Percentiles rank a stretch among this genome's conserved stretches.
These are phyloP conservation scores for Platynereis dumerilii DNA, from an alignment of 2,888 invertebrate species.

Conservation along the genomic window DNA sequence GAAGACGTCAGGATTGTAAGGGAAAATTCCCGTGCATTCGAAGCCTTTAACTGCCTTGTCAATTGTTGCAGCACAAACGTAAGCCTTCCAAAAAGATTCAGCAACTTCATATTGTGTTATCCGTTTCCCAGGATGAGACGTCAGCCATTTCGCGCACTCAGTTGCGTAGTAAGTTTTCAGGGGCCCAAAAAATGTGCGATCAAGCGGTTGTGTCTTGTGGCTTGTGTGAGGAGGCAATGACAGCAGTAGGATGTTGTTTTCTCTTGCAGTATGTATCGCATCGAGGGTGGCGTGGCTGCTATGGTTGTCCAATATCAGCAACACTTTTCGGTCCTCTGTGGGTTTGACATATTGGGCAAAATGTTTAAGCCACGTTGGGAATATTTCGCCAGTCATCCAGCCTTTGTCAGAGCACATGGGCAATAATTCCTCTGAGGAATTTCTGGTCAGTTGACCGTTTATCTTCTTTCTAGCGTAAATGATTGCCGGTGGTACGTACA, in stretches of 20 bases:
- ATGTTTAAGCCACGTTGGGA: conserved; percentile 20
- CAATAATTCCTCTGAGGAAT: conserved; percentile 13
- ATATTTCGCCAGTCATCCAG: conserved; percentile 14
- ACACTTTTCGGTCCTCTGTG: conserved; percentile 38
- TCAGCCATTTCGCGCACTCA: conserved; percentile 32
- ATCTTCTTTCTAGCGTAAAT: conserved; percentile 15
- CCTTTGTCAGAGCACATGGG: conserved; percentile 7
- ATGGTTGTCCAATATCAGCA: conserved; percentile 58
- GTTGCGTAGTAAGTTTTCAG: conserved; percentile 36
- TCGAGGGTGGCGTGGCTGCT: conserved; percentile 41
- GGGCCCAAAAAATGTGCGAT: conserved; percentile 39
- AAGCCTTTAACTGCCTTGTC: conserved; percentile 26
- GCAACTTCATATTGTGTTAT: conserved; percentile 34
- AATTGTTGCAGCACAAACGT: conserved; percentile 9
- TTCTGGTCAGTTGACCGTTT: conserved; percentile 6
- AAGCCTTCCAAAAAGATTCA: conserved; percentile 32
- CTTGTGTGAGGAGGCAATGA: conserved; percentile 56
- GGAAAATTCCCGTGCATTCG: conserved; percentile 22
- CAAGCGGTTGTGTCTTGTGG: conserved; percentile 45
- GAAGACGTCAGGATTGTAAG: conserved; percentile 24
- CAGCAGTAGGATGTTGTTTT: conserved; percentile 51
- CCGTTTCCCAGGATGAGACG: conserved; percentile 27
- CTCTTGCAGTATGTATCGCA: conserved; percentile 48
- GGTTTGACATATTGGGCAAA: conserved; percentile 8
- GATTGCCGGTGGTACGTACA: conserved; percentile 13